Evolutionary conservation across 2,113 vertebrate genomes (phyloP).

Genomic region (Zosterops lateralis): DNA sequence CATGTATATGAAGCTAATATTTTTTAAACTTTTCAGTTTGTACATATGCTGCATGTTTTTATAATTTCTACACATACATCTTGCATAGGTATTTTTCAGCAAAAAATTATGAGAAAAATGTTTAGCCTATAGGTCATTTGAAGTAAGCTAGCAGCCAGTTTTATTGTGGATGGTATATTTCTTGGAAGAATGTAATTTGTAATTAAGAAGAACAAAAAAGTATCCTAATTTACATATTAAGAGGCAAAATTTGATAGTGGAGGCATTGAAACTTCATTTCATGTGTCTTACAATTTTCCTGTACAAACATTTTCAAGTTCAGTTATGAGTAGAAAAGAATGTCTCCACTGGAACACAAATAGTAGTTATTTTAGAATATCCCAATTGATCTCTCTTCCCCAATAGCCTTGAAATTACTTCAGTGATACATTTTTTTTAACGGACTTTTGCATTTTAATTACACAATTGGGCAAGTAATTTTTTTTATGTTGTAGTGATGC

Average conservation of each 20-base stretch:
- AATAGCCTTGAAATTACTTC: constrained; percentile 12
- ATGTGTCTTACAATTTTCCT: constrained; percentile 58
- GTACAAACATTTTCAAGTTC: constrained; percentile 65
- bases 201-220: constrained; percentile 30
- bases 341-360: constrained; percentile 58
- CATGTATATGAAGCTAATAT: constrained; percentile 86
- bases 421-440: neutral
- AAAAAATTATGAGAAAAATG: constrained; percentile 59
- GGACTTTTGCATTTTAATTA: constrained; percentile 32
- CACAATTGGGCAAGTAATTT: constrained; percentile 49
- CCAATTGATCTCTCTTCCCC: constrained; percentile 2
- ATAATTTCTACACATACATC: constrained; percentile 77
- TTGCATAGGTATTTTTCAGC: constrained; percentile 73
- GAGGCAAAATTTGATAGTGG: constrained; percentile 47
- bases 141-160: constrained; percentile 58
- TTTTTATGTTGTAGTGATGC: constrained; percentile 67
- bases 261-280: constrained; percentile 48
- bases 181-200: constrained; percentile 72
- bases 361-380: constrained; percentile 54
- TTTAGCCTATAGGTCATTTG: constrained; percentile 59
- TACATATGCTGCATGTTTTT: constrained; percentile 84
- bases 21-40: constrained; percentile 82
- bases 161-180: constrained; percentile 65
- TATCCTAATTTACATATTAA: constrained; percentile 52
- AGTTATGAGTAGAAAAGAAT: constrained; percentile 38